Base-by-base conservation (phyloP, 1,140 invertebrate species). In the Gryon sp. region DNA sequence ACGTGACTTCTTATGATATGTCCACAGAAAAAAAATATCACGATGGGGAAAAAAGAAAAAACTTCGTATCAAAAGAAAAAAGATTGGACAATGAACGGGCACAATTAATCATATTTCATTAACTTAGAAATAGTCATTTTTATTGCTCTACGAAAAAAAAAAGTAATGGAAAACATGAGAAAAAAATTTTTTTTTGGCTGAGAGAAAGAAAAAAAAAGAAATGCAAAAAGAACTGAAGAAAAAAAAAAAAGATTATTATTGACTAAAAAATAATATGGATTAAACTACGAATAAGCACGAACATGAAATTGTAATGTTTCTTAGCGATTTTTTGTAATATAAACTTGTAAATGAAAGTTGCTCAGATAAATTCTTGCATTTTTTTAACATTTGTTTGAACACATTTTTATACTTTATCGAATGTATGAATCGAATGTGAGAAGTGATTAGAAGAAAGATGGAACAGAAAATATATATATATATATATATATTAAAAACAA, bases 11-110 rank as follows among this genome's bases (percentile, higher is more conserved):
- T 88, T 88, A 87, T 87, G 83, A 87, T 88, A 88, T 88, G 86
- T 88, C 87, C 87, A 88, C 86, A 88, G 86, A 88, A 87, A 88
- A 88, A 87, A 88, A 87, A 85, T 40, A 87, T 85, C 83, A 86
- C 84, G 85, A 87, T 83, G 87, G 86, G 82, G 79, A 87, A 87
- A 85, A 84, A 84, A 86, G 80, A 85, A 86, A 85, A 88, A 85
- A 86, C 85, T 80, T 83, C 82, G 84, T 84, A 83, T 85, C 80
- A 86, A 87, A 87, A 86, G 82, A 88, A 87, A 87, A 86, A 86
- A 87, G 80, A 86, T 87, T 87, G 86, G 85, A 87, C 84, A 84
- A 85, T 82, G 84, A n/a, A 86, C 78, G 85, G 86, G 86, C 85
- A 87, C 86, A 87, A 87, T 84, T 86, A 84, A 82, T 84, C 80